A percentile compares a stretch with the other conserved stretches of the same genome.
Conservation (phyloP, 2,113 vertebrate genomes). For the Oceanites oceanicus region DNA sequence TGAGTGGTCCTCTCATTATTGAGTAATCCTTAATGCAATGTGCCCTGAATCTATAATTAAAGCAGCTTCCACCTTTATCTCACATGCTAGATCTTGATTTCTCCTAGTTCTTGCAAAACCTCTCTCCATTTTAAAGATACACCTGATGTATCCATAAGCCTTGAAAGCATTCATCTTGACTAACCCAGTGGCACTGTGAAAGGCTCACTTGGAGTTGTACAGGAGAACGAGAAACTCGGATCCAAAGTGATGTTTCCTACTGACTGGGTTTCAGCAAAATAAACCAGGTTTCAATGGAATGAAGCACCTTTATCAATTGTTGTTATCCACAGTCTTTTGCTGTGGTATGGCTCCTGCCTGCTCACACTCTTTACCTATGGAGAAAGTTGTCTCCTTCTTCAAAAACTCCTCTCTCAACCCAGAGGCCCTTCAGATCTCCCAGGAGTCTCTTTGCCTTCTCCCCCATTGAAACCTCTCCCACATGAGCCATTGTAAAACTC, state of each 20-base stretch:
- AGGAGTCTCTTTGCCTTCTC: not conserved
- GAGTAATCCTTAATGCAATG: conserved; percentile 41
- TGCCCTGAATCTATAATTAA: conserved; percentile 39
- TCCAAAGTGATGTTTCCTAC: not conserved
- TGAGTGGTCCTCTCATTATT: conserved; percentile 34
- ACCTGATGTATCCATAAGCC: not conserved
- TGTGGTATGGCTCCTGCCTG: not conserved
- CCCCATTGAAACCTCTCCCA: not conserved
- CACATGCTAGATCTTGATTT: not conserved
- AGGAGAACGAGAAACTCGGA: not conserved
- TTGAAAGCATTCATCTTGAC: not conserved
- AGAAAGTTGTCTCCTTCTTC: not conserved
- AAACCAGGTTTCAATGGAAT: not conserved
- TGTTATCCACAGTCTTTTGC: not conserved
- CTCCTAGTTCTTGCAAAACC: conserved; percentile 10
- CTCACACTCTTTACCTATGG: not conserved
- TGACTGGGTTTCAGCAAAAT: not conserved
- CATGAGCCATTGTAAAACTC: not conserved
- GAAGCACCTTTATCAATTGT: not conserved
- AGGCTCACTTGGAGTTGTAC: not conserved
- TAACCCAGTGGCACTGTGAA: not conserved
- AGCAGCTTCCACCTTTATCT: conserved; percentile 37
- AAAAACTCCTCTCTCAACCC: not conserved
- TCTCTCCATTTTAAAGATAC: not conserved
- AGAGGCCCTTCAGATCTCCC: not conserved